Evolutionary conservation across 1,140 invertebrate genomes (phyloP).

Genomic region (Drosophila ogumai): DNA sequence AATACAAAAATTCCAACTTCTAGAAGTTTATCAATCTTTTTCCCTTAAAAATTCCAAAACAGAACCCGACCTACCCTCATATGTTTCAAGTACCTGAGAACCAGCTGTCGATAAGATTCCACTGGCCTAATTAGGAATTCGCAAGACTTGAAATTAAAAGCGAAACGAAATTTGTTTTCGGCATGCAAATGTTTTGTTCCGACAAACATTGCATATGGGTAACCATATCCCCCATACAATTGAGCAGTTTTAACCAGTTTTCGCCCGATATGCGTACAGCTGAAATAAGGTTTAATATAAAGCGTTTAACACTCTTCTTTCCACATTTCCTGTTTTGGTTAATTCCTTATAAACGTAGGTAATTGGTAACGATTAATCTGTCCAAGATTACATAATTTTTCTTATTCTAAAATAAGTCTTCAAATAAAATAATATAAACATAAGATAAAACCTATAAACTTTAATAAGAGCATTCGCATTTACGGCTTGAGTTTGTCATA

Average conservation of each 20-base stretch:
- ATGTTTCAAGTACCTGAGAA: slow-evolving; percentile 1
- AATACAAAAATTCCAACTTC: neutral
- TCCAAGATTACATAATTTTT: rapidly evolving
- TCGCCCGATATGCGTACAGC: slow-evolving; percentile 3
- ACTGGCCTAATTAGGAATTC: slow-evolving; percentile 34
- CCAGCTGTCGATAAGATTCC: slow-evolving; percentile 23
- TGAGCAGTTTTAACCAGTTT: slow-evolving; percentile 58
- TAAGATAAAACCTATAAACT: neutral
- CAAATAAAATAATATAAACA: neutral
- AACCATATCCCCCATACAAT: neutral
- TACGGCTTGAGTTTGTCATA: neutral
- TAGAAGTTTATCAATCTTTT: neutral
- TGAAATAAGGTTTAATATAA: neutral
- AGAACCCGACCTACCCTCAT: slow-evolving; percentile 38
- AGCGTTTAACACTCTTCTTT: neutral
- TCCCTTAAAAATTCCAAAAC: neutral
- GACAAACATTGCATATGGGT: slow-evolving; percentile 33
- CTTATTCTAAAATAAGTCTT: neutral
- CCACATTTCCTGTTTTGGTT: neutral
- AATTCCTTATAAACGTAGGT: neutral
- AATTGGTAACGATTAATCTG: neutral
- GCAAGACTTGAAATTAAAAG: slow-evolving; percentile 23
- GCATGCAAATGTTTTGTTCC: slow-evolving; percentile 43
- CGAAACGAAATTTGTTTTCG: slow-evolving; percentile 24
- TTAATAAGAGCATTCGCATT: neutral